Evolutionary conservation across 2,113 vertebrate species (phyloP), one percentile per base, ranked within the genome.

Genomic region (Pyxicephalus adspersus): DNA sequence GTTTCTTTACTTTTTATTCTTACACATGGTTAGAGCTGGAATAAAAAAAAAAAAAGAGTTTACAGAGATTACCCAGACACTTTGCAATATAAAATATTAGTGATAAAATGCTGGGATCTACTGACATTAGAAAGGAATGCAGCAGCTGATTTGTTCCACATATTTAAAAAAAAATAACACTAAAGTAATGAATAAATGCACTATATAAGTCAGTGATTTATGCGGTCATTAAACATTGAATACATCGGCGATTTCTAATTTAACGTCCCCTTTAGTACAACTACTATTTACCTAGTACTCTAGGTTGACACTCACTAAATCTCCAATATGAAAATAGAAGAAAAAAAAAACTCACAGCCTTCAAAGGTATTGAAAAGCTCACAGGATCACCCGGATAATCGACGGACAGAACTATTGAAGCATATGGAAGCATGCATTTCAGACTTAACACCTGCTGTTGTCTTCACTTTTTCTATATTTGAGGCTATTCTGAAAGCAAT

Each of bases 1-100:
- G 85, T 90, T 20, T 58, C 57, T 45, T 45, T 13, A 45, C 38
- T 61, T 61, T 61, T 61, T 93, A 86, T 91, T 87, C 86, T 66
- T 86, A 86, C 90, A 83, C 81, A 91, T 88, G 86, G 90, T 93
- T 93, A 93, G 90, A 92, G 92, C 76, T 80, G 91, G 89, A 92
- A 91, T 92, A 89, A 89, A 92, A 88, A 91, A 93, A 90, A 89
- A 92, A 91, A 87, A 87, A 92, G 86, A 90, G 89, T 88, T 91
- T 84, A 89, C 89, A 92, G 89, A 91, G 89, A 92, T 90, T 85
- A 91, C 91, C 88, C 86, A 91, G 86, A 73, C 67, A 81, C 25
- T 31, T 61, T 73, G 58, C 58, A 81, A 54, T 50, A 86, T 89
- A 90, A 90, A 91, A 88, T 86, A 93, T 92, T 91, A 91, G 89